Base-by-base conservation (phyloP, 1,140 invertebrate genomes). In the Pachyrhynchus sulphureomaculatus region DNA sequence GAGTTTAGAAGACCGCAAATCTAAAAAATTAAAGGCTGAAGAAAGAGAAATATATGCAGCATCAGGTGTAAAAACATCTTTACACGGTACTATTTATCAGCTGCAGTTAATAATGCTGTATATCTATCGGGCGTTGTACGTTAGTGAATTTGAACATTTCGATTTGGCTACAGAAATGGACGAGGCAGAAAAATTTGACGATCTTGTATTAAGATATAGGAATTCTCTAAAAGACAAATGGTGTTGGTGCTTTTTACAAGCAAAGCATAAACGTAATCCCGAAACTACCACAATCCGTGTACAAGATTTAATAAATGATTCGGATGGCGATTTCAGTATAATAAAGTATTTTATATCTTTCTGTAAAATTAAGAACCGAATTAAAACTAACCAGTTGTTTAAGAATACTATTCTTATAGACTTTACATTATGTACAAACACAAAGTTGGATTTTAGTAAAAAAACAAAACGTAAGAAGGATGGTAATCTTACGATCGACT, bases 101-200 rank as follows among this genome's bases (percentile, higher is more conserved):
- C 12, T 55, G n/a, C 44, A 62, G 36, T 36, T 65, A 15, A 33
- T 65, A n/a, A 48, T 54, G 49, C 47, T 62, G 2, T 55, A 32
- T 32, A 18, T 36, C 1, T 24, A 49, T n/a, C 24, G 51, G 2
- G 63, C 20, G 12, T 6, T 29, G 1, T 9, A 29, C 5, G 10
- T 49, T 1, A n/a, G 12, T 0, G 21, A 51, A 0, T 55, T 34
- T 8, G 1, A 41, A 0, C 9, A 42, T n/a, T 61, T 65, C 18
- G 13, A 41, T 36, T 34, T 65, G 34, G 57, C 57, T 5, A 61
- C 58, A 4, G 63, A 65, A 51, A 65, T 62, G 63, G 33, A 55
- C 20, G 15, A 48, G 18, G 63, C 63, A 6, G 63, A 62, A 33
- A 62, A 62, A 36, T 62, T 65, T 32, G 63, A 65, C 32, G 63